Conservation (phyloP, 2,113 vertebrate species). For the Amblyopsis rosae region DNA sequence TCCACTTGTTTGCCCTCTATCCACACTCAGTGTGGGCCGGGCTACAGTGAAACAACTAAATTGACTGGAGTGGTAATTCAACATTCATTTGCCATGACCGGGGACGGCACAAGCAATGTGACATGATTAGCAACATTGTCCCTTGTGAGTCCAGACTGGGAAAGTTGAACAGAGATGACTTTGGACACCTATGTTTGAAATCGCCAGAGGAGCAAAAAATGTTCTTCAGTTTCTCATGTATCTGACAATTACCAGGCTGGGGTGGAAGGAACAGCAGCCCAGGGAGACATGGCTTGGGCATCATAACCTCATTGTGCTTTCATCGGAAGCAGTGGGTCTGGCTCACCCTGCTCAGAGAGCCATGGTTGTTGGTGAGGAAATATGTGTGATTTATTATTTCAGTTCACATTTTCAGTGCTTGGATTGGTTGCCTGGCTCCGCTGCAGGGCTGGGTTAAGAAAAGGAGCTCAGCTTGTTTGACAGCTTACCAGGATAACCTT, state of each 20-base stretch:
- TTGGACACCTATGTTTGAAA: slow-evolving; percentile 24
- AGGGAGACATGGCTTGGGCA: slow-evolving; percentile 29
- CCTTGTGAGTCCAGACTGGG: slow-evolving; percentile 4
- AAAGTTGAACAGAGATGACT: slow-evolving; percentile 36
- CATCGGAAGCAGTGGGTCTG: slow-evolving; percentile 30
- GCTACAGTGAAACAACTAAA: no score
- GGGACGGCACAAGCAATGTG: slow-evolving; percentile 16
- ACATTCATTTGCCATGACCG: neutral
- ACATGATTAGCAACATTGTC: slow-evolving; percentile 11
- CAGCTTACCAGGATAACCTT: slow-evolving; percentile 10
- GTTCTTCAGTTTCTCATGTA: slow-evolving; percentile 38
- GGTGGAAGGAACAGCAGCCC: slow-evolving; percentile 39
- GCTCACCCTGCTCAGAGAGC: slow-evolving; percentile 21
- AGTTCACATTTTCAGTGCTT: slow-evolving; percentile 22
- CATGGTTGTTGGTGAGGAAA: neutral
- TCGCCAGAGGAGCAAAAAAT: slow-evolving; percentile 34
- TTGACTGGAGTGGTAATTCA: no score
- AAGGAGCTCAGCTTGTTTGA: slow-evolving; percentile 15
- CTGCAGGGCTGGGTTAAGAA: slow-evolving; percentile 27
- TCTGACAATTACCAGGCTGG: slow-evolving; percentile 18
- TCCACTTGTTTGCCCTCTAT: neutral
- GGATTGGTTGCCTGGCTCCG: slow-evolving; percentile 27
- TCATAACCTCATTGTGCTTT: slow-evolving; percentile 25
- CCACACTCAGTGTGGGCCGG: no score
- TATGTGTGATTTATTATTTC: slow-evolving; percentile 34